Percentiles rank a stretch among this genome's conserved stretches.
Conservation (phyloP, 2,113 vertebrate species). For the Oryzias woworae region DNA sequence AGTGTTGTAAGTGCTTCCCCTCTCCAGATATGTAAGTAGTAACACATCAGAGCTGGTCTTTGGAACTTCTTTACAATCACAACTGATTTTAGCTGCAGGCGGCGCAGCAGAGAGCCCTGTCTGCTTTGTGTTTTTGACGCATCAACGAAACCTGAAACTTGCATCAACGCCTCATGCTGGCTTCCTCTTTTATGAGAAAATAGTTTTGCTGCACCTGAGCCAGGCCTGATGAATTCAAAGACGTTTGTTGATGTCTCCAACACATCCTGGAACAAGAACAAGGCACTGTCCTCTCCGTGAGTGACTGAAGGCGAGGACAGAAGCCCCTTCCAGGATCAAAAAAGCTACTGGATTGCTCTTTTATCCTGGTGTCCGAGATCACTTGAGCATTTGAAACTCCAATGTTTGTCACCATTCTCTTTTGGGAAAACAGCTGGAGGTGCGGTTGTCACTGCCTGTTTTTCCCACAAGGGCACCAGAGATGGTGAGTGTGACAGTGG, state of each 20-base stretch:
- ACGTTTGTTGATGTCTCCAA: conserved; percentile 40
- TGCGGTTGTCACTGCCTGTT: conserved; percentile 27
- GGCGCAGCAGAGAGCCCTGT: neutral
- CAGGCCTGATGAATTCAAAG: conserved; percentile 34
- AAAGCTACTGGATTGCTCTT: neutral
- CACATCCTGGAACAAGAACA: conserved; percentile 47
- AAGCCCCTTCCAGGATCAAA: neutral
- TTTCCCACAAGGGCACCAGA: conserved; percentile 25
- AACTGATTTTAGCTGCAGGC: conserved; percentile 21
- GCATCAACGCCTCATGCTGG: conserved; percentile 35
- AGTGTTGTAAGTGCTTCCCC: conserved; percentile 1
- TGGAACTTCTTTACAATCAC: conserved; percentile 30
- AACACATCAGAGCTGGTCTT: conserved; percentile 19
- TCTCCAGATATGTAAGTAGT: conserved; percentile 20
- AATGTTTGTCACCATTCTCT: conserved; percentile 23
- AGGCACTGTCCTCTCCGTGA: conserved; percentile 20
- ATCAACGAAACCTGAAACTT: conserved; percentile 38
- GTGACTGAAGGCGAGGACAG: conserved; percentile 23
- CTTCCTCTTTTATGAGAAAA: conserved; percentile 42
- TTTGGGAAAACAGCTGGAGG: conserved; percentile 61
- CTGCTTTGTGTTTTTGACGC: conserved; percentile 25
- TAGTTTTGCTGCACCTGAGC: conserved; percentile 38
- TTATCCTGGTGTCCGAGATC: neutral
- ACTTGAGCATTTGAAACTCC: conserved; percentile 8
- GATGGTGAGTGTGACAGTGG: conserved; percentile 9